Conservation (phyloP, 2,113 vertebrate genomes). For the Paralichthys olivaceus region DNA sequence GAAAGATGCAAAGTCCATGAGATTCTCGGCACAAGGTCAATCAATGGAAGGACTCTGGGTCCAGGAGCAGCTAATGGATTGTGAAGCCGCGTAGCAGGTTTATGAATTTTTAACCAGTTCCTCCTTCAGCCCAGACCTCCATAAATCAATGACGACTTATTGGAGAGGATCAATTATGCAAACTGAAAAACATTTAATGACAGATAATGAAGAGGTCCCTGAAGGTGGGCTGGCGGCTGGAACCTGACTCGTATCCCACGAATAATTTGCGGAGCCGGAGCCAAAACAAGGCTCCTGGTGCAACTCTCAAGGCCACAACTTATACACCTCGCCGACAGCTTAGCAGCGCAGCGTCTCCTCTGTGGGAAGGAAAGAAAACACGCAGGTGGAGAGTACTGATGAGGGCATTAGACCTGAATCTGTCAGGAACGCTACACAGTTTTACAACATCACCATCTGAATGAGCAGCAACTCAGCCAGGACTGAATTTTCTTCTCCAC, state of each 20-base stretch:
- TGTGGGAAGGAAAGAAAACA: neutral
- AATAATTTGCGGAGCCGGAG: slow-evolving; percentile 64
- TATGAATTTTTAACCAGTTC: slow-evolving; percentile 98
- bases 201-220: slow-evolving; percentile 95
- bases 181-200: slow-evolving; percentile 99
- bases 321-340: slow-evolving; percentile 32
- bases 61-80: slow-evolving; percentile 98
- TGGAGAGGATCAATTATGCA: slow-evolving; percentile 99
- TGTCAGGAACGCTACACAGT: slow-evolving; percentile 7
- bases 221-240: slow-evolving; percentile 71
- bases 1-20: slow-evolving; percentile 86
- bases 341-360: slow-evolving; percentile 20
- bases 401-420: neutral
- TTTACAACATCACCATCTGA: slow-evolving; percentile 25
- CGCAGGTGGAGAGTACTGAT: neutral
- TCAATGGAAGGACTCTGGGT: slow-evolving; percentile 92
- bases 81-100: slow-evolving; percentile 91
- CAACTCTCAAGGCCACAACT: slow-evolving; percentile 61
- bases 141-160: slow-evolving; percentile 99
- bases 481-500: too few relatives aligned
- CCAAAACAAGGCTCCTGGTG: neutral
- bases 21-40: slow-evolving; percentile 95
- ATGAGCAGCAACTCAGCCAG: neutral
- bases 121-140: slow-evolving; percentile 89
- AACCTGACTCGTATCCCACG: slow-evolving; percentile 70